Evolutionary conservation across 2,797 vertebrate species (phyloP).

Genomic region (Hydrocynus forskahlii): DNA sequence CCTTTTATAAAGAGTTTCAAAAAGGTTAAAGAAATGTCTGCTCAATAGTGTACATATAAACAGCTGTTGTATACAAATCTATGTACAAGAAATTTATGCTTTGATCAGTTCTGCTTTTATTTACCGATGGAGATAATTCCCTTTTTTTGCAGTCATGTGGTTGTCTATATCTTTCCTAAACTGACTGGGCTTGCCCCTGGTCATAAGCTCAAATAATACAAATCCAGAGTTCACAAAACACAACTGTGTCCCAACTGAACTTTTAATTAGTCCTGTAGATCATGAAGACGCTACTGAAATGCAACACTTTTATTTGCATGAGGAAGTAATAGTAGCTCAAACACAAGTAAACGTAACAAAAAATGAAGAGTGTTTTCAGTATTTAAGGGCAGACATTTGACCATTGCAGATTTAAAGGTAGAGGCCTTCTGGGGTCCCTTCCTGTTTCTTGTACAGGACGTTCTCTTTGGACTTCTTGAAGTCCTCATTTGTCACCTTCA

Average conservation of each 20-base stretch:
- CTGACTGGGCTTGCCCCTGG: background rate
- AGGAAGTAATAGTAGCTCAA: constrained; percentile 25
- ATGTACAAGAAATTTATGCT: background rate
- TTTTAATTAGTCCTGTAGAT: background rate
- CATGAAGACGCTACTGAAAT: constrained; percentile 19
- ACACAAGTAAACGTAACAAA: constrained; percentile 6
- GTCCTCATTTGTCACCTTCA: constrained; percentile 99
- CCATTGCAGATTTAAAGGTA: constrained; percentile 77
- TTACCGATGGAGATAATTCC: too few species aligned
- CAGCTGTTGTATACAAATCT: background rate
- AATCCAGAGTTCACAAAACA: background rate
- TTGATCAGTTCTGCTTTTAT: background rate
- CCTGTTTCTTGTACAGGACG: constrained; percentile 97
- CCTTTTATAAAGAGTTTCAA: constrained; percentile 19
- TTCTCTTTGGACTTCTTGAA: constrained; percentile 99
- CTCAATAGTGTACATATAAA: background rate
- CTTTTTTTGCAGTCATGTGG: background rate
- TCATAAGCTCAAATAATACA: background rate
- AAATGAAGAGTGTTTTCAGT: constrained; percentile 8
- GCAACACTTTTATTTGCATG: constrained; percentile 42
- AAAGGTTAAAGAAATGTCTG: constrained; percentile 1
- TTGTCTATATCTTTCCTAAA: background rate
- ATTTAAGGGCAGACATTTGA: background rate
- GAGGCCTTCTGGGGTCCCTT: constrained; percentile 95
- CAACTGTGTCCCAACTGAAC: background rate